These are phyloP conservation scores for Austrolebias charrua DNA, from an alignment of 2,797 vertebrate genomes.

Conservation along the genomic window DNA sequence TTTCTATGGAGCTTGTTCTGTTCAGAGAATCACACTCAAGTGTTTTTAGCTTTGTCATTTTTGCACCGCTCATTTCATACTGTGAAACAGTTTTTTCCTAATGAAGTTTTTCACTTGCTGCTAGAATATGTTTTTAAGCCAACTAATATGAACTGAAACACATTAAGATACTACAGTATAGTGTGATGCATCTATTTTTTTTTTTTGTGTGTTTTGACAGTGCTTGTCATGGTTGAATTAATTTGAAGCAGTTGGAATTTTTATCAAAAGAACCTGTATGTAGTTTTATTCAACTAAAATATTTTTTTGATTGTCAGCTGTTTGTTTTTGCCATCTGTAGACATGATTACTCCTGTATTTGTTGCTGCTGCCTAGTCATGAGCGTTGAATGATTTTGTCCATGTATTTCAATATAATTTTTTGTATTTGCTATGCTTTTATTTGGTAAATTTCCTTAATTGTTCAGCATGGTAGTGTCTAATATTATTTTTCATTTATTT, in stretches of 20 bases:
- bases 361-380: constrained; percentile 64
- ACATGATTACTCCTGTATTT: constrained; percentile 57
- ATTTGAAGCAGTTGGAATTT: constrained; percentile 35
- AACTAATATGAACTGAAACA: constrained; percentile 50
- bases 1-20: constrained; percentile 21
- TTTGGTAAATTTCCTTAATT: constrained; percentile 58
- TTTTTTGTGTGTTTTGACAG: constrained; percentile 44
- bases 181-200: constrained; percentile 35
- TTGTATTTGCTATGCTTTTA: constrained; percentile 68
- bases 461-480: constrained; percentile 74
- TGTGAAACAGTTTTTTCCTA: constrained; percentile 76
- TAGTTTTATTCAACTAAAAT: constrained; percentile 38
- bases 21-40: constrained; percentile 31
- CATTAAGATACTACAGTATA: constrained; percentile 59
- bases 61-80: constrained; percentile 74
- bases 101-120: constrained; percentile 74
- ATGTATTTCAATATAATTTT: constrained; percentile 69
- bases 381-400: constrained; percentile 58
- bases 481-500: constrained; percentile 69
- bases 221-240: constrained; percentile 48
- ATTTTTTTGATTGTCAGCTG: constrained; percentile 37
- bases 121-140: constrained; percentile 71
- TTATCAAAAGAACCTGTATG: constrained; percentile 42
- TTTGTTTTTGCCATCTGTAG: constrained; percentile 47
- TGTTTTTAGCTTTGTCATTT: constrained; percentile 33